phyloP scores from a whole-genome alignment of 1,140 invertebrate genomes.

The Micrasema minimum region DNA sequence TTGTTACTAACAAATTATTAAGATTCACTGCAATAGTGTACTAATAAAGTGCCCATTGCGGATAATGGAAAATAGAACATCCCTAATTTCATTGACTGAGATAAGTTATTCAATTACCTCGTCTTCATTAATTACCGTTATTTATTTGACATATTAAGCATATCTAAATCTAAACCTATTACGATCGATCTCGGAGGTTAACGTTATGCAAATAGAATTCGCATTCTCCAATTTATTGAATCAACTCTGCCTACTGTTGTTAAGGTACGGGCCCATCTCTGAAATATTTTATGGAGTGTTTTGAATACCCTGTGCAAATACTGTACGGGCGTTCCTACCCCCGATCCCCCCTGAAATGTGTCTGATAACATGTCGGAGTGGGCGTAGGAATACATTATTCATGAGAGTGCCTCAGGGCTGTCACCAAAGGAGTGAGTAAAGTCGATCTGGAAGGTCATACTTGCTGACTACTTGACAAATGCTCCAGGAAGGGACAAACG shows the following conservation, averaged over 20 bases:
- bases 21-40: no score
- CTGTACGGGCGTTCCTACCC: slow-evolving; percentile 9
- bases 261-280: not conserved
- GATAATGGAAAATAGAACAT: no score
- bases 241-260: not conserved
- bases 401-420: slow-evolving; percentile 20
- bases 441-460: slow-evolving; percentile 34
- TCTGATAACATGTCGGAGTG: slow-evolving; percentile 31
- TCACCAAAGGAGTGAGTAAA: slow-evolving; percentile 21
- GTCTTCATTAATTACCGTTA: no score
- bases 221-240: slow-evolving; percentile 18
- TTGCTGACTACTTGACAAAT: slow-evolving; percentile 33
- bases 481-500: slow-evolving; percentile 12
- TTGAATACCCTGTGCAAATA: slow-evolving; percentile 28
- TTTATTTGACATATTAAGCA: no score
- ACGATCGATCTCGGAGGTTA: not conserved
- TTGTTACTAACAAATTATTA: no score
- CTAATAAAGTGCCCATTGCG: no score
- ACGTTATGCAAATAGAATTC: slow-evolving; percentile 10
- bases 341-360: slow-evolving; percentile 25
- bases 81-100: no score
- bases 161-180: no score
- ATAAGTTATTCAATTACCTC: no score
- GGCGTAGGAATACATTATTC: slow-evolving; percentile 10
- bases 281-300: slow-evolving; percentile 23